A percentile compares a stretch with the other conserved stretches of the same genome.
Evolutionary conservation across 2,888 invertebrate genomes (phyloP).

Genomic region (Hecatera dysodea): DNA sequence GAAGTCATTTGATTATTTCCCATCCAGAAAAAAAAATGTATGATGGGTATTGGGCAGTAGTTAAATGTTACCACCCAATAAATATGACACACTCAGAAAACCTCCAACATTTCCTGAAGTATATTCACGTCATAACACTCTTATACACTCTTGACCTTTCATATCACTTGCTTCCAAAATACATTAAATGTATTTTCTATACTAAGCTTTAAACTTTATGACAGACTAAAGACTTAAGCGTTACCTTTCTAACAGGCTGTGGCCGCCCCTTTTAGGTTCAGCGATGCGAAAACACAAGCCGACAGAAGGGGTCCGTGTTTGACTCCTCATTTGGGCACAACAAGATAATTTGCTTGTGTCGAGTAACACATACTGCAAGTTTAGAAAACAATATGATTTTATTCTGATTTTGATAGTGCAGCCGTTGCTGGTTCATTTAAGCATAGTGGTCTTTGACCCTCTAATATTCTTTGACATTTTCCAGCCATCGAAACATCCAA

Average conservation of each 20-base stretch:
- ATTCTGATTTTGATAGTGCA: not conserved
- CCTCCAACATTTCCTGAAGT: not conserved
- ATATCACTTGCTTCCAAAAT: constrained; percentile 16
- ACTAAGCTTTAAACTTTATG: constrained; percentile 47
- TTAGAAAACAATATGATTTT: not conserved
- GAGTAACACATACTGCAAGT: constrained; percentile 46
- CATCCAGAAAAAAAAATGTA: too few species aligned
- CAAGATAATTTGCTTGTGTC: constrained; percentile 73
- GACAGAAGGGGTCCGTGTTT: constrained; percentile 73
- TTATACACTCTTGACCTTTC: constrained; percentile 9
- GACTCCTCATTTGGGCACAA: constrained; percentile 79
- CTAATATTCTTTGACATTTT: too few species aligned
- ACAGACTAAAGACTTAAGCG: constrained; percentile 63
- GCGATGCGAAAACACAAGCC: constrained; percentile 76
- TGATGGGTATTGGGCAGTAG: not conserved
- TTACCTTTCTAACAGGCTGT: constrained; percentile 59
- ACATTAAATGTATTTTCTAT: constrained; percentile 20
- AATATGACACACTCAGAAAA: not conserved
- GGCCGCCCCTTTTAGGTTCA: constrained; percentile 72
- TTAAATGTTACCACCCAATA: not conserved
- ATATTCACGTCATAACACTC: not conserved
- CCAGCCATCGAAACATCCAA: too few species aligned
- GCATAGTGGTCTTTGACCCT: too few species aligned
- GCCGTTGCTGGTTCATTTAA: too few species aligned
- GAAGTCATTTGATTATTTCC: too few species aligned